phyloP scores from a whole-genome alignment of 2,888 invertebrate genomes.

The Serripes groenlandicus region DNA sequence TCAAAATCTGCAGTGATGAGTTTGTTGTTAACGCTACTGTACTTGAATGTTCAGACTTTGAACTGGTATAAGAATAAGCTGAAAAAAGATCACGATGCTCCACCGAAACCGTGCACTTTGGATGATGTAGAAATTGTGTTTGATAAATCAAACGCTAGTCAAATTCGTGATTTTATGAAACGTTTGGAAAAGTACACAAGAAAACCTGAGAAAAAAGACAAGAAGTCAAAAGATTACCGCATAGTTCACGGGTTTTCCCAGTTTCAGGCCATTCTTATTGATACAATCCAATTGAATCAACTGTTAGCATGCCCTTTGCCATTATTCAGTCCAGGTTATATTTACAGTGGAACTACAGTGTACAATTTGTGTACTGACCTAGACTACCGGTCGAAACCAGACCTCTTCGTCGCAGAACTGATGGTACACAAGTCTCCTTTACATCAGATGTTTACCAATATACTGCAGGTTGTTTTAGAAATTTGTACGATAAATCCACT shows the following conservation, averaged over 20 bases:
- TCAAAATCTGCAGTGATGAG: slow-evolving; percentile 66
- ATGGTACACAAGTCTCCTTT: slow-evolving; percentile 69
- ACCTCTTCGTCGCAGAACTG: slow-evolving; percentile 73
- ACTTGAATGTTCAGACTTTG: slow-evolving; percentile 49
- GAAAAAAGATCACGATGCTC: slow-evolving; percentile 23
- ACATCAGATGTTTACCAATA: slow-evolving; percentile 29
- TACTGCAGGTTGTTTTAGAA: not conserved
- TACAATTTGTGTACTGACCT: slow-evolving; percentile 80
- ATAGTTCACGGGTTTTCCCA: slow-evolving; percentile 83
- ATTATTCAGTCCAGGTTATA: slow-evolving; percentile 64
- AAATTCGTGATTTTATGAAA: slow-evolving; percentile 45
- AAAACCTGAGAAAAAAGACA: slow-evolving; percentile 64
- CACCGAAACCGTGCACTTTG: slow-evolving; percentile 32
- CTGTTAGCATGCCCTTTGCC: slow-evolving; percentile 78
- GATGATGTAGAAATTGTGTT: slow-evolving; percentile 44
- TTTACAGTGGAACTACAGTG: slow-evolving; percentile 82
- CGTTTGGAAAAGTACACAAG: slow-evolving; percentile 61
- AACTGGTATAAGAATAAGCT: slow-evolving; percentile 52
- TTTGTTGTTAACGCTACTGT: slow-evolving; percentile 63
- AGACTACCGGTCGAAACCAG: slow-evolving; percentile 68
- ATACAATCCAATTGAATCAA: slow-evolving; percentile 80
- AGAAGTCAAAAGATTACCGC: slow-evolving; percentile 60
- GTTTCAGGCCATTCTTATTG: slow-evolving; percentile 83
- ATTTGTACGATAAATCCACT: not conserved
- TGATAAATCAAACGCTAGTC: slow-evolving; percentile 16